Percentiles rank a stretch among this genome's conserved stretches.
These are phyloP conservation scores for Drosophila cyrtoloma DNA, from an alignment of 2,888 invertebrate species.

Conservation along the genomic window DNA sequence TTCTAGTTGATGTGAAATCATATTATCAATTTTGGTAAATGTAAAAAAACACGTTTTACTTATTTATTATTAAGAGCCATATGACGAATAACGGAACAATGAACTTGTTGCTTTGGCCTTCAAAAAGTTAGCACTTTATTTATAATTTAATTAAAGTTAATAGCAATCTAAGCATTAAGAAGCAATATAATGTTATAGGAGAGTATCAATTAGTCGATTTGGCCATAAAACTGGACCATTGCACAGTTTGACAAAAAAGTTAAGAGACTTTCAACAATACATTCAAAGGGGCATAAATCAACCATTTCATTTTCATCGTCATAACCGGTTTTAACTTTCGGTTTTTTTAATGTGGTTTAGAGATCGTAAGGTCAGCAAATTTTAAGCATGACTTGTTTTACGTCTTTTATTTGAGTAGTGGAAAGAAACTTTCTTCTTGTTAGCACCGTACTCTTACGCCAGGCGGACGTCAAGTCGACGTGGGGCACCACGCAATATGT, in stretches of 20 bases:
- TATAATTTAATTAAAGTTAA: neutral
- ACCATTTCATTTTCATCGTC: neutral
- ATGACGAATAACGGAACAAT: neutral
- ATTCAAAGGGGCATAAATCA: neutral
- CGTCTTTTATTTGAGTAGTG: constrained; percentile 11
- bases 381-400: constrained; percentile 1
- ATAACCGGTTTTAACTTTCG: constrained; percentile 7
- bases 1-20: neutral
- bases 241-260: neutral
- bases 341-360: neutral
- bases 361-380: constrained; percentile 19
- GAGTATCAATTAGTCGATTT: neutral
- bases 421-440: constrained; percentile 36
- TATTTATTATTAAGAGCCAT: neutral
- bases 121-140: neutral
- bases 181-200: neutral
- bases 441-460: constrained; percentile 9
- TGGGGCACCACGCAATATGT: constrained; percentile 37
- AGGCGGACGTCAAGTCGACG: constrained; percentile 15
- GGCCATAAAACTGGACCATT: neutral
- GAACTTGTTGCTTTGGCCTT: neutral
- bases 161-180: neutral
- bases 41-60: neutral
- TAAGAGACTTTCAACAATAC: neutral
- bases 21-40: neutral